These are phyloP conservation scores for Aldabrachelys gigantea DNA, from an alignment of 2,113 vertebrate species.

Conservation along the genomic window DNA sequence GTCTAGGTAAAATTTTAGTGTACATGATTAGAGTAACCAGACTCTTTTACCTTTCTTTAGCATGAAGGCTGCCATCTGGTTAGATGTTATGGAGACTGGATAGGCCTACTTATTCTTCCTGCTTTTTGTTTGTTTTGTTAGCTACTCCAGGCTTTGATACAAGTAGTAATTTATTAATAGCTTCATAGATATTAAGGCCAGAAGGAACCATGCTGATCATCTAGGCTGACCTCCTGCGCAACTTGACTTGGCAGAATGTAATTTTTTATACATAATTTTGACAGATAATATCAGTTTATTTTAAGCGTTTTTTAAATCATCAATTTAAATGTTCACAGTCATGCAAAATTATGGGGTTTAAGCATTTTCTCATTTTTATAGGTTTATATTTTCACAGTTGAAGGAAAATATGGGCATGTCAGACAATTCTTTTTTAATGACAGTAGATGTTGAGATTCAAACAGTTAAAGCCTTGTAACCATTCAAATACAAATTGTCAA, in stretches of 20 bases:
- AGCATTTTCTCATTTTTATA: not conserved
- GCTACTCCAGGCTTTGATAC: not conserved
- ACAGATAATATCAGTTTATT: not conserved
- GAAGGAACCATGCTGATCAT: not conserved
- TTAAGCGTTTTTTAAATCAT: not conserved
- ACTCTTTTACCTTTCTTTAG: not conserved
- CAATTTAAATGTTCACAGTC: not conserved
- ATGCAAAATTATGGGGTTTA: not conserved
- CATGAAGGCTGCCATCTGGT: not conserved
- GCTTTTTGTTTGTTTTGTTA: not conserved
- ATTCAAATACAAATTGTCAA: not conserved
- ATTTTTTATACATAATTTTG: not conserved
- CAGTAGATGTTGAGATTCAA: not conserved
- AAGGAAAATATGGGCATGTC: not conserved
- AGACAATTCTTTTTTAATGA: not conserved
- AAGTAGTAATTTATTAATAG: not conserved
- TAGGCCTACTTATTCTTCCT: fast-evolving
- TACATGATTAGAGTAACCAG: not conserved
- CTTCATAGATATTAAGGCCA: not conserved
- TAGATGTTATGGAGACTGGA: not conserved
- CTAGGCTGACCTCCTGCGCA: not conserved
- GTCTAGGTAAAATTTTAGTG: not conserved
- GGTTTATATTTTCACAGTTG: not conserved
- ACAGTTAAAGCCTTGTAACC: not conserved
- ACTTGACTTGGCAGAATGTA: not conserved